A percentile compares a stretch with the other conserved stretches of the same genome.
These are phyloP conservation scores for Agrotis exclamationis DNA, from an alignment of 2,888 invertebrate genomes.

Conservation along the genomic window DNA sequence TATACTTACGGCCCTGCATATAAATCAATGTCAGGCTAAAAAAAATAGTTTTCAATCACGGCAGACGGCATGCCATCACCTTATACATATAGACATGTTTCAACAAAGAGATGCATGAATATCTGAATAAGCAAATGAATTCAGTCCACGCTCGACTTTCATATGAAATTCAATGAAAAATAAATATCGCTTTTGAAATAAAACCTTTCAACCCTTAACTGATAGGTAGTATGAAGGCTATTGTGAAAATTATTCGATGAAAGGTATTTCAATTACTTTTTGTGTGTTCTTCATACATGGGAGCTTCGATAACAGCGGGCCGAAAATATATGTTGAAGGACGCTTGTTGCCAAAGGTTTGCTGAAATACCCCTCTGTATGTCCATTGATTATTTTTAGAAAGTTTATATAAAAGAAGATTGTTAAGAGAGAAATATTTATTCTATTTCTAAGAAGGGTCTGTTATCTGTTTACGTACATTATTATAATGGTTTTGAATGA, in stretches of 20 bases:
- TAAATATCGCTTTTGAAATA: constrained; percentile 48
- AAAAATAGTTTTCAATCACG: constrained; percentile 26
- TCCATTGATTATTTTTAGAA: neutral
- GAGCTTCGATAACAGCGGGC: neutral
- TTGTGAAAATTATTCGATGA: constrained; percentile 15
- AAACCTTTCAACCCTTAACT: constrained; percentile 38
- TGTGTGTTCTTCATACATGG: constrained; percentile 6
- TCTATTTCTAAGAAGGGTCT: too few species aligned
- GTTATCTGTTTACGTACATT: too few species aligned
- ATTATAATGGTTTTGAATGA: too few species aligned
- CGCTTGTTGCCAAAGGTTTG: neutral
- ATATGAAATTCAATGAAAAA: constrained; percentile 52
- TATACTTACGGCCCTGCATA: constrained; percentile 1
- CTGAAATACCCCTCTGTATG: neutral
- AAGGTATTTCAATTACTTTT: constrained; percentile 17
- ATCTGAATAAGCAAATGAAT: constrained; percentile 56
- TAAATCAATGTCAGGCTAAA: constrained; percentile 27
- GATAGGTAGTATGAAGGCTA: constrained; percentile 10
- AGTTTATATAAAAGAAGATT: too few species aligned
- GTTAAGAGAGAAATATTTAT: too few species aligned
- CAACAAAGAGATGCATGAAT: constrained; percentile 56
- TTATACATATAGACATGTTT: constrained; percentile 31
- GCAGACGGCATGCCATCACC: neutral
- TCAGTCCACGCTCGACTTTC: constrained; percentile 39
- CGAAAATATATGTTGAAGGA: neutral